phyloP scores from a whole-genome alignment of 2,797 vertebrate genomes.

The Alfaro cultratus region DNA sequence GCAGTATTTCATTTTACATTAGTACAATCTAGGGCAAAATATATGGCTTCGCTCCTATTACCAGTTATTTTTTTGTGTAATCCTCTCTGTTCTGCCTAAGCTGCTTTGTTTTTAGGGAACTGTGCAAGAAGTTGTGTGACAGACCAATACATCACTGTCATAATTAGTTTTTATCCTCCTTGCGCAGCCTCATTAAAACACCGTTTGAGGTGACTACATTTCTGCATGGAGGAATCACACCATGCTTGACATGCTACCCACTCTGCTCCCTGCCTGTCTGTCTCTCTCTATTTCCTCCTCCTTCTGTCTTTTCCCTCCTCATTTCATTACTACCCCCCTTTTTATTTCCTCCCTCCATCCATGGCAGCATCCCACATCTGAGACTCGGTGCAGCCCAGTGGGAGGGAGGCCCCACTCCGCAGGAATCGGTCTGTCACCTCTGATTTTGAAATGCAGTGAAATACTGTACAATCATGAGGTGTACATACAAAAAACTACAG shows the following conservation, averaged over 20 bases:
- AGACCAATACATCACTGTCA: conserved; percentile 74
- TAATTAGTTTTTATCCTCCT: conserved; percentile 68
- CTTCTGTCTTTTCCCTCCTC: conserved; percentile 18
- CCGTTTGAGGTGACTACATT: conserved; percentile 71
- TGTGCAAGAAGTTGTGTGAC: conserved; percentile 26
- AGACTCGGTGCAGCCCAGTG: conserved; percentile 38
- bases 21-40: background rate
- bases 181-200: conserved; percentile 72
- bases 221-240: conserved; percentile 58
- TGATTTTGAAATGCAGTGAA: conserved; percentile 51
- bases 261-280: conserved; percentile 46
- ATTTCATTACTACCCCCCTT: conserved; percentile 5
- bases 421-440: conserved; percentile 67
- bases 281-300: conserved; percentile 14
- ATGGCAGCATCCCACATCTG: conserved; percentile 33
- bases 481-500: conserved; percentile 1
- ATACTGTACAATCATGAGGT: conserved; percentile 2
- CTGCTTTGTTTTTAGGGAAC: conserved; percentile 29
- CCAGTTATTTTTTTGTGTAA: conserved; percentile 29
- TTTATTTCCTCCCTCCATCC: conserved; percentile 12
- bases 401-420: conserved; percentile 51
- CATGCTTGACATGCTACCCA: conserved; percentile 62
- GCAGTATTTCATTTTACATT: background rate
- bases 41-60: background rate
- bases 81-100: conserved; percentile 49